Evolutionary conservation across 2,888 invertebrate genomes (phyloP).

Genomic region (Cabera pusaria): DNA sequence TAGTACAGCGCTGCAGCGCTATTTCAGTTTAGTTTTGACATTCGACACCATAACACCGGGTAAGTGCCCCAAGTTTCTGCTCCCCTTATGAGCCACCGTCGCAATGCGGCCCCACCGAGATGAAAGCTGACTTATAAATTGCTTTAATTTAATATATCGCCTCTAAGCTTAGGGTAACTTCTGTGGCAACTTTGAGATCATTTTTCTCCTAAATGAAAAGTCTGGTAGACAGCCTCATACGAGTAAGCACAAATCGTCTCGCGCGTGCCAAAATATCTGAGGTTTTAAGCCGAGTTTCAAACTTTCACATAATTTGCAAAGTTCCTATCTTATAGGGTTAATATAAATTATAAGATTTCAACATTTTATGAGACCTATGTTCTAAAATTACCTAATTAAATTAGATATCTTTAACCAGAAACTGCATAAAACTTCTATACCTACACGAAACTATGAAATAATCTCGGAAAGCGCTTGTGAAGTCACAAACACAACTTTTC

Average conservation of each 20-base stretch:
- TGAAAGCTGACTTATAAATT: constrained; percentile 68
- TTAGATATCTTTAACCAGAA: too few relatives aligned
- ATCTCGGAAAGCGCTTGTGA: too few relatives aligned
- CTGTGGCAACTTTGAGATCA: constrained; percentile 30
- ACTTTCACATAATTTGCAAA: constrained; percentile 3
- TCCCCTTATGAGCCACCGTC: constrained; percentile 25
- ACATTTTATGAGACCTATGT: too few relatives aligned
- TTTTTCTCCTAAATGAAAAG: constrained; percentile 29
- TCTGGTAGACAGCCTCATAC: constrained; percentile 26
- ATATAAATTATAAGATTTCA: too few relatives aligned
- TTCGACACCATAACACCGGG: constrained; percentile 36
- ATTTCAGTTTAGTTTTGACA: constrained; percentile 33
- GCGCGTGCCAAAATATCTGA: constrained; percentile 4
- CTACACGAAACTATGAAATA: too few relatives aligned
- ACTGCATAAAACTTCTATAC: too few relatives aligned
- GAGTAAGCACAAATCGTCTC: neutral
- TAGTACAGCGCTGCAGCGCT: constrained; percentile 27
- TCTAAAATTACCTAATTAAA: too few relatives aligned
- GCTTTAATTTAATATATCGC: constrained; percentile 68
- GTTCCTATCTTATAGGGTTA: constrained; percentile 1
- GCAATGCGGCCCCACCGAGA: constrained; percentile 35
- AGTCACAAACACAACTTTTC: too few relatives aligned
- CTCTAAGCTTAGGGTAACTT: constrained; percentile 29
- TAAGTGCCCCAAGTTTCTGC: constrained; percentile 40
- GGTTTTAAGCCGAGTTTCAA: constrained; percentile 2